Conservation (phyloP, 2,888 invertebrate genomes). For the Acleris holmiana region DNA sequence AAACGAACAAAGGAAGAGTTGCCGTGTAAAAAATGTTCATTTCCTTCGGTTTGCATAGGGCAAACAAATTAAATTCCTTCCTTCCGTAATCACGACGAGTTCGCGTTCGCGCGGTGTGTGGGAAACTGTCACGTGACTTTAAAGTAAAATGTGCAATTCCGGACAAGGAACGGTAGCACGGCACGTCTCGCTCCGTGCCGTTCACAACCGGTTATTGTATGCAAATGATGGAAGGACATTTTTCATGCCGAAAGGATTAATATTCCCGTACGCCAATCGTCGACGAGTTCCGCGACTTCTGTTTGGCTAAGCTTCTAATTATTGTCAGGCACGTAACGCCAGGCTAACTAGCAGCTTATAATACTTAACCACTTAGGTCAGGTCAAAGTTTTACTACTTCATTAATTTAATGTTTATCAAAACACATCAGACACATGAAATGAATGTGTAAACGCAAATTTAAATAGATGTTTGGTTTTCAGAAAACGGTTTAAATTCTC, state of each 20-base stretch:
- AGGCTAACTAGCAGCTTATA: slow-evolving; percentile 19
- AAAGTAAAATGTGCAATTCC: slow-evolving; percentile 58
- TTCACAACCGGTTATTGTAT: slow-evolving; percentile 77
- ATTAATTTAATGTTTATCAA: not conserved
- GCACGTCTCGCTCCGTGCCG: slow-evolving; percentile 56
- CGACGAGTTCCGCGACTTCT: slow-evolving; percentile 43
- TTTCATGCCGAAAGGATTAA: slow-evolving; percentile 58
- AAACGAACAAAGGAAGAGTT: slow-evolving; percentile 35
- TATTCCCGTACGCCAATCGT: slow-evolving; percentile 47
- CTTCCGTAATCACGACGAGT: slow-evolving; percentile 46
- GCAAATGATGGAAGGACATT: slow-evolving; percentile 70
- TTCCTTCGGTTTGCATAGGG: slow-evolving; percentile 40
- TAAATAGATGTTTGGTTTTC: not conserved
- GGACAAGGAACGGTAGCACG: slow-evolving; percentile 47
- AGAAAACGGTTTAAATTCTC: not conserved
- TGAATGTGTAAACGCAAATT: not conserved
- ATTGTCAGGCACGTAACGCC: slow-evolving; percentile 42
- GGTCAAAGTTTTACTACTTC: slow-evolving; percentile 6
- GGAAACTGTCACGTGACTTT: slow-evolving; percentile 67
- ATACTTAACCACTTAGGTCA: slow-evolving; percentile 24
- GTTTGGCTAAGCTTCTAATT: slow-evolving; percentile 40
- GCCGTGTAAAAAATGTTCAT: slow-evolving; percentile 45
- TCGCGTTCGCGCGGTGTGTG: slow-evolving; percentile 55
- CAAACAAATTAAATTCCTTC: slow-evolving; percentile 58
- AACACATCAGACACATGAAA: not conserved